Evolutionary conservation across 2,888 invertebrate species (phyloP).

Genomic region (Drosophila testacea): DNA sequence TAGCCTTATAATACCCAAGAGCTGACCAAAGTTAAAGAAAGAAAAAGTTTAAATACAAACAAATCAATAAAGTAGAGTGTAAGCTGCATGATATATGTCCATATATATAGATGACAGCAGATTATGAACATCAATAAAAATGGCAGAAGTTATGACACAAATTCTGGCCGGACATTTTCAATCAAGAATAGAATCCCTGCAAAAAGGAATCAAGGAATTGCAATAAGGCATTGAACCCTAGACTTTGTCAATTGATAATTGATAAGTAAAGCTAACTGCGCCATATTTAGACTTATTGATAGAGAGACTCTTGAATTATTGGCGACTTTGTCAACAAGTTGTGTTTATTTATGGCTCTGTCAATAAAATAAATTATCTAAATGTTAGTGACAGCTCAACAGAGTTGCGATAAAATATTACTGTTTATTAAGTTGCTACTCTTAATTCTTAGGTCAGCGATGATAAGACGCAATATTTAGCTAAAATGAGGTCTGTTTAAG

Average conservation of each 20-base stretch:
- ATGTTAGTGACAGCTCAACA: conserved; percentile 13
- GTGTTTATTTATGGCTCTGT: conserved; percentile 23
- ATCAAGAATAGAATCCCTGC: background rate
- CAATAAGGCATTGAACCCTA: background rate
- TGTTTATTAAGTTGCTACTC: conserved; percentile 11
- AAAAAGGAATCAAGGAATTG: conserved; percentile 1
- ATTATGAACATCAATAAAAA: conserved; percentile 23
- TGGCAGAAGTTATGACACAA: conserved; percentile 1
- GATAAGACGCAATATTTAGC: background rate
- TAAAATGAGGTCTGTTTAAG: background rate
- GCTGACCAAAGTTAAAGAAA: conserved; percentile 28
- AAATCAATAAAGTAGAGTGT: conserved; percentile 9
- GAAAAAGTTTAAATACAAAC: background rate
- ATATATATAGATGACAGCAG: conserved; percentile 2
- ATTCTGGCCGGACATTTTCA: too few species aligned
- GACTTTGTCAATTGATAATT: conserved; percentile 13
- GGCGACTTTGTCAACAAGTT: conserved; percentile 8
- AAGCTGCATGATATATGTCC: conserved; percentile 3
- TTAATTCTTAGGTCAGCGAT: conserved; percentile 6
- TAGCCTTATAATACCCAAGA: conserved; percentile 3
- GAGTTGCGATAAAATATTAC: conserved; percentile 14
- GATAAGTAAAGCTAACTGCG: conserved; percentile 17
- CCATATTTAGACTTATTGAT: conserved; percentile 7
- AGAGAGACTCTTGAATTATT: conserved; percentile 12
- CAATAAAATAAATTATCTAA: conserved; percentile 26